These are phyloP conservation scores for Mesocricetus auratus DNA, from an alignment of 2,113 vertebrate genomes.

Conservation along the genomic window DNA sequence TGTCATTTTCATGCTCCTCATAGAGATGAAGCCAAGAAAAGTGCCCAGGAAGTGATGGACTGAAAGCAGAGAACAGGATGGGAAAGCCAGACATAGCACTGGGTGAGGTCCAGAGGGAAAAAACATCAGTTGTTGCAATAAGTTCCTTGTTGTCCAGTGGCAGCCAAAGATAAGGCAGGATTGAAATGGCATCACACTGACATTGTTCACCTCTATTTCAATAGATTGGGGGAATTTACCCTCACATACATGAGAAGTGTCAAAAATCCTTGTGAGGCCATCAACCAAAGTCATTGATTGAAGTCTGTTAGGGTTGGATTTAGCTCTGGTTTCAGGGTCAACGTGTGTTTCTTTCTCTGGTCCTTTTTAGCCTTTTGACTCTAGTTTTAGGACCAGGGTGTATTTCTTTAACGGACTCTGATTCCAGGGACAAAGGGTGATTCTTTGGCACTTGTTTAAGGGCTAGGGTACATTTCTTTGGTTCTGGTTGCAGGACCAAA, in stretches of 20 bases:
- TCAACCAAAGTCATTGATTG: not conserved
- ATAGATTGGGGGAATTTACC: not conserved
- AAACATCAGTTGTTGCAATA: not conserved
- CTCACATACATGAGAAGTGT: not conserved
- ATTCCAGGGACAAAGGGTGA: no score
- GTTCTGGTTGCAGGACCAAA: no score
- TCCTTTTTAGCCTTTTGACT: no score
- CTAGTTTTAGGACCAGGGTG: no score
- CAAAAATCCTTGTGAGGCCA: not conserved
- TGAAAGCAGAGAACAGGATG: not conserved
- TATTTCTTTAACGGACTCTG: no score
- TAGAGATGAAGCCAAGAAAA: not conserved
- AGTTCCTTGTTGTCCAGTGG: not conserved
- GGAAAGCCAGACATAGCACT: not conserved
- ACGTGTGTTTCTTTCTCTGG: no score
- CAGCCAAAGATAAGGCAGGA: not conserved
- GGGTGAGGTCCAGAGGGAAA: not conserved
- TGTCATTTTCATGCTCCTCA: not conserved
- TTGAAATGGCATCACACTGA: not conserved
- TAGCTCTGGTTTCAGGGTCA: no score
- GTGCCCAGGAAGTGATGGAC: not conserved
- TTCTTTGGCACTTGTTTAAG: no score
- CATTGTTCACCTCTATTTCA: not conserved
- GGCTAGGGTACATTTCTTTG: no score
- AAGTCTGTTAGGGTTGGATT: no score